A percentile compares a stretch with the other conserved stretches of the same genome.
phyloP scores from a whole-genome alignment of 2,888 invertebrate genomes.

The Cremastinae sp. region DNA sequence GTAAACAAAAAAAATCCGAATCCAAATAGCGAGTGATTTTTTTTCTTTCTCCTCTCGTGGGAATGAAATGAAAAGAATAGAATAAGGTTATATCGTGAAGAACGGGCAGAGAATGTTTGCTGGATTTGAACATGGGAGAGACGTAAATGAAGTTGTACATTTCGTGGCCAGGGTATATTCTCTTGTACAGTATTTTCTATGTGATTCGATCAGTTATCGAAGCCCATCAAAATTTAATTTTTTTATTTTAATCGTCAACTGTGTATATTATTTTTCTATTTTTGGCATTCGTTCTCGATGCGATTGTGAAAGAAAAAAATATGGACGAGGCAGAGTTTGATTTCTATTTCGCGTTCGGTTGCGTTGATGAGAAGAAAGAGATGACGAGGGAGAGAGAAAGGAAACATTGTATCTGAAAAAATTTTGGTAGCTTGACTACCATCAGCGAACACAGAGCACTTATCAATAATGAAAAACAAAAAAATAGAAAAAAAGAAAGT shows the following conservation, averaged over 20 bases:
- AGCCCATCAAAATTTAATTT: slow-evolving; percentile 66
- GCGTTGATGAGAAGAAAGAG: slow-evolving; percentile 29
- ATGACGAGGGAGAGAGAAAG: slow-evolving; percentile 14
- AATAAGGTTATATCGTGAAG: slow-evolving; percentile 40
- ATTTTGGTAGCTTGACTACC: slow-evolving; percentile 33
- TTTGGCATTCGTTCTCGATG: background rate
- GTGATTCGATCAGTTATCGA: slow-evolving; percentile 67
- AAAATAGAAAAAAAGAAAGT: slow-evolving; percentile 23
- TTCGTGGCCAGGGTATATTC: slow-evolving; percentile 67
- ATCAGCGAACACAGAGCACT: slow-evolving; percentile 42
- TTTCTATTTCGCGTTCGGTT: slow-evolving; percentile 43
- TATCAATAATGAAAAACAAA: slow-evolving; percentile 30
- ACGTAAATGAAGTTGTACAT: slow-evolving; percentile 66
- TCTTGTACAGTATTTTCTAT: slow-evolving; percentile 76
- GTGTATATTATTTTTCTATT: slow-evolving; percentile 3
- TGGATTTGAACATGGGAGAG: slow-evolving; percentile 18
- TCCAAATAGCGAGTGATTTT: slow-evolving; percentile 20
- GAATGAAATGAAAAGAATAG: slow-evolving; percentile 22
- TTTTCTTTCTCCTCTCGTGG: slow-evolving; percentile 6
- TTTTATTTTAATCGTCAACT: slow-evolving; percentile 27
- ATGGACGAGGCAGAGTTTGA: slow-evolving; percentile 9
- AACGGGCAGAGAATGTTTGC: slow-evolving; percentile 38
- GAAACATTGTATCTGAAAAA: slow-evolving; percentile 5
- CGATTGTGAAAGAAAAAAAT: slow-evolving; percentile 3
- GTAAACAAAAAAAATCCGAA: background rate